Evolutionary conservation across 92 coral and sea anemone genomes (phyloP), one percentile per base, ranked within the genome.

Genomic region (Umimayanthus chanpuru): DNA sequence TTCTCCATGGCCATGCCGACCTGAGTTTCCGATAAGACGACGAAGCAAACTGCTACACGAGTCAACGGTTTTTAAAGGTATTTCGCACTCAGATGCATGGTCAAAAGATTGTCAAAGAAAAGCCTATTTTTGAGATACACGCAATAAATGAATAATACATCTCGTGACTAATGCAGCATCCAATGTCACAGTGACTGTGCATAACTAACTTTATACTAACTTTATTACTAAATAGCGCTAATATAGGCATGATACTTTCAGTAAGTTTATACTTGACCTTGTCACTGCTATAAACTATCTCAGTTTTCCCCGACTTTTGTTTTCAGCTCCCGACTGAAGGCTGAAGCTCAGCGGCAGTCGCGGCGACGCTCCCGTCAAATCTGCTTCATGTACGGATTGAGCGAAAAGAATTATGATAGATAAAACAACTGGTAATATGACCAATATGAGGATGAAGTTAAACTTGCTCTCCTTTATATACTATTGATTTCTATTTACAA

Each of bases 231-330:
- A 32, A 73, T 32, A 14, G 43, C n/a, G 32, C 40, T 21, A 30
- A 73, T 73, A 73, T 73, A 30, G 77, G 23, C 77, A 39, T 73
- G 77, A 73, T 71, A 36, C 76, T 71, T 71, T 71, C 58, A 9
- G 30, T 28, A 25, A 28, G 36, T 15, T 71, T 2, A 14, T 11
- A 38, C 7, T 29, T 26, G 32, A 47, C 50, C 43, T 30, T 1
- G 32, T 29, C 12, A 14, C 38, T 73, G 77, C 43, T 4, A 53
- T n/a, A n/a, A n/a, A n/a, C n/a, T n/a, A n/a, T n/a, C n/a, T n/a
- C n/a, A n/a, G n/a, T 36, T 73, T 28, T 73, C 21, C 36, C 39
- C 77, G 5, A 5, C 40, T 26, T 71, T 28, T 71, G 29, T 71
- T 28, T 11, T 26, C 29, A 10, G 16, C 16, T 71, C 76, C 5